A percentile compares a stretch with the other conserved stretches of the same genome.
Evolutionary conservation across 2,113 vertebrate genomes (phyloP).

Genomic region (Tragelaphus scriptus): DNA sequence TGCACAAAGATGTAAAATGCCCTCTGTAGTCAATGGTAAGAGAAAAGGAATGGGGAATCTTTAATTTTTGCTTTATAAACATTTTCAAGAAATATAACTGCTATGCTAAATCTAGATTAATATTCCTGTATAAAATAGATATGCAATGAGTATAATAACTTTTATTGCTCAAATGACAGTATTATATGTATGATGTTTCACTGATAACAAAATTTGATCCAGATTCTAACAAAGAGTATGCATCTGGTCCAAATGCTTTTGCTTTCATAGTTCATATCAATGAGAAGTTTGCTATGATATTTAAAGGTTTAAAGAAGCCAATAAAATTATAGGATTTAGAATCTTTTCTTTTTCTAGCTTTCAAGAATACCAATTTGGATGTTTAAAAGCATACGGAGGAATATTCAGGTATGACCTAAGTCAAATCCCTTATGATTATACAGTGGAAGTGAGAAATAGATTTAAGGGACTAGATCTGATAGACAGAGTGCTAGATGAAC

Average conservation of each 20-base stretch:
- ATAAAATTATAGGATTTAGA: not conserved
- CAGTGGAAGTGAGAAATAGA: too few relatives aligned
- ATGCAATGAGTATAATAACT: not conserved
- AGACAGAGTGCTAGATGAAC: too few relatives aligned
- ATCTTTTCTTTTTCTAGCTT: not conserved
- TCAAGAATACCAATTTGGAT: not conserved
- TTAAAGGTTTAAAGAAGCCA: not conserved
- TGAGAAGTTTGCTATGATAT: not conserved
- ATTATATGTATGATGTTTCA: not conserved
- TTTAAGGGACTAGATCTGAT: too few relatives aligned
- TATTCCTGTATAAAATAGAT: not conserved
- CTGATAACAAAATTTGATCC: not conserved
- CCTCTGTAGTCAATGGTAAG: not conserved
- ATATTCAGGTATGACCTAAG: not conserved
- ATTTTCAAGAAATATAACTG: not conserved
- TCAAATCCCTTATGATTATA: too few relatives aligned
- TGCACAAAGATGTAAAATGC: not conserved
- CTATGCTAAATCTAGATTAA: not conserved
- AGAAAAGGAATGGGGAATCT: not conserved
- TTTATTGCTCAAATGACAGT: not conserved
- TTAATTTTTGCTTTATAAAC: not conserved
- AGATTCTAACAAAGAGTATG: not conserved
- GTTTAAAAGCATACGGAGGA: not conserved
- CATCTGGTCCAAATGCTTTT: not conserved
- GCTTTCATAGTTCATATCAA: not conserved